Evolutionary conservation across 2,888 invertebrate species (phyloP).

Genomic region (Stratiomys singularior): DNA sequence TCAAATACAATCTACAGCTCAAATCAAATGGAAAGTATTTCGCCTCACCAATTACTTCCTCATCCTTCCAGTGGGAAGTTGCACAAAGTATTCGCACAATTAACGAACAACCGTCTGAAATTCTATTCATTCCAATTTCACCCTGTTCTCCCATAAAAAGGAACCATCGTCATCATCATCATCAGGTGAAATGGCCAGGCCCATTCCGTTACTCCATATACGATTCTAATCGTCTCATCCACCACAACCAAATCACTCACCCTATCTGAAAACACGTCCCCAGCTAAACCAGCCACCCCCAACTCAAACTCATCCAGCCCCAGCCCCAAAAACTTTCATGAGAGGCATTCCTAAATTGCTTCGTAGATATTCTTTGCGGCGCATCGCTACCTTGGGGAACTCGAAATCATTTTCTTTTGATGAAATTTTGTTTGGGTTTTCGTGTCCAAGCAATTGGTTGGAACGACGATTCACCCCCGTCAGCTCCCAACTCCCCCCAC

Average conservation of each 20-base stretch:
- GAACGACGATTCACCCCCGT: constrained; percentile 14
- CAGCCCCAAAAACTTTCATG: neutral
- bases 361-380: constrained; percentile 26
- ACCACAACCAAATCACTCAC: neutral
- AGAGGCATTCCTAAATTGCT: constrained; percentile 36
- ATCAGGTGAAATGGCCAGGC: too few species aligned
- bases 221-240: too few species aligned
- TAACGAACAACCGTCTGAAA: too few species aligned
- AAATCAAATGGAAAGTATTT: too few species aligned
- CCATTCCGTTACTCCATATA: too few species aligned
- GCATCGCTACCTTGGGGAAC: constrained; percentile 25
- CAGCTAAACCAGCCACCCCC: neutral
- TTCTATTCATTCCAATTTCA: too few species aligned
- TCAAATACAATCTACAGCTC: too few species aligned
- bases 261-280: neutral
- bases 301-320: neutral
- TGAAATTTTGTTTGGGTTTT: constrained; percentile 45
- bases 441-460: constrained; percentile 20
- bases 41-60: too few species aligned
- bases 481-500: neutral
- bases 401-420: constrained; percentile 36
- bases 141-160: too few species aligned
- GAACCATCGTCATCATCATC: too few species aligned
- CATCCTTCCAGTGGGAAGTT: too few species aligned
- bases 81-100: too few species aligned